Percentiles rank a stretch among this genome's conserved stretches.
Evolutionary conservation across 2,888 invertebrate genomes (phyloP).

Genomic region (Thecocarcelia acutangulata): DNA sequence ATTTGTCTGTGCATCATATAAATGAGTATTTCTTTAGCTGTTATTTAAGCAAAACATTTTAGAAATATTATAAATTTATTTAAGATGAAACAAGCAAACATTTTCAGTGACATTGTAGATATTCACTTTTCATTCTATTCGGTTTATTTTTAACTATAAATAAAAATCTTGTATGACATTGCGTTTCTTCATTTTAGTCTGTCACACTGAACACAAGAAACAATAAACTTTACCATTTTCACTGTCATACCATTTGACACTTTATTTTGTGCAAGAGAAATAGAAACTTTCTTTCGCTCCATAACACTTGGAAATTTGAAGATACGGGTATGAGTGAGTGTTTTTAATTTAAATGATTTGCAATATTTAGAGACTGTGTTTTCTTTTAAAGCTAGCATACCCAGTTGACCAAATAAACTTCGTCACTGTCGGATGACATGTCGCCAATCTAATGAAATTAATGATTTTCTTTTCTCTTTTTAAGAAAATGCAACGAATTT

Average conservation of each 20-base stretch:
- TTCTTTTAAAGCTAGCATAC: not conserved
- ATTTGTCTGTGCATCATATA: too few relatives aligned
- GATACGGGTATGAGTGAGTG: not conserved
- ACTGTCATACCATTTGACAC: constrained; percentile 54
- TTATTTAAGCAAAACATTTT: too few relatives aligned
- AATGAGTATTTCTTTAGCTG: too few relatives aligned
- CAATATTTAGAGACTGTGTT: not conserved
- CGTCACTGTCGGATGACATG: too few relatives aligned
- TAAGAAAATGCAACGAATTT: too few relatives aligned
- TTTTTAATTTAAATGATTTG: constrained; percentile 43
- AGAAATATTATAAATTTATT: too few relatives aligned
- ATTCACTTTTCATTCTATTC: too few relatives aligned
- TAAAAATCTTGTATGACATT: not conserved
- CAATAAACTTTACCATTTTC: constrained; percentile 15
- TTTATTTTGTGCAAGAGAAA: constrained; percentile 23
- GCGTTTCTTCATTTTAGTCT: not conserved
- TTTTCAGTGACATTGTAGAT: too few relatives aligned
- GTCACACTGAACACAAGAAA: not conserved
- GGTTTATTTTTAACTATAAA: not conserved
- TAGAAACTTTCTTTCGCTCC: not conserved
- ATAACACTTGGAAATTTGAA: not conserved
- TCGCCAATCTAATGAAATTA: too few relatives aligned
- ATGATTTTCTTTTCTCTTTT: too few relatives aligned
- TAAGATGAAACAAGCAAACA: too few relatives aligned
- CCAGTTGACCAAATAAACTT: too few relatives aligned